Evolutionary conservation across 2,797 vertebrate species (phyloP), one percentile per base, ranked within the genome.

Genomic region (Stomatorhinus walkeri): DNA sequence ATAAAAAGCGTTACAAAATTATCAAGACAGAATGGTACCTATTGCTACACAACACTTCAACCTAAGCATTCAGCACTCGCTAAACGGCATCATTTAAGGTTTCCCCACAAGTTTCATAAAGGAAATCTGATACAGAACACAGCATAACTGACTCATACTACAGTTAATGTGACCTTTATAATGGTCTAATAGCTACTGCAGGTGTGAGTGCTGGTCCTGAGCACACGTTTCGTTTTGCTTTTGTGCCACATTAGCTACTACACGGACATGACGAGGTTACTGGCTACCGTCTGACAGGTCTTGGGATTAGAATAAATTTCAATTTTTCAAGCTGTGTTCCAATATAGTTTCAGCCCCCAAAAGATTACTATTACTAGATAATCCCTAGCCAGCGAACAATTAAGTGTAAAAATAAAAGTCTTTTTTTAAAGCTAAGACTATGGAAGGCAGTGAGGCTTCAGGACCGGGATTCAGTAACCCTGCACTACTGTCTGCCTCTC

Each of bases 1-100:
- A 89, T 88, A 91, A 91, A 87, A 90, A 89, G 89, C 87, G 87
- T 91, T 90, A 91, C 87, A 91, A 92, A 91, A 89, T 90, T 91
- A 89, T 89, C 91, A 91, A 92, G 90, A 87, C 88, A 88, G 88
- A 89, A 91, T 90, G 56, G 72, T 87, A 79, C 51, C 89, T 93
- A 91, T 92, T 91, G 91, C 92, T 92, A 91, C 93, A 91, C 83
- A 68, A 88, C 46, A 46, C 84, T 89, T 64, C 12, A 64, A 88
- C 19, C 59, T 64, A 64, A 85, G 83, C 22, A 22, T 68, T 64
- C 79, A 85, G n/a, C 88, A 89, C 46, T 88, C 28, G 48, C 79
- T 59, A 89, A 40, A 68, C 43, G 8, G 88, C 24, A 28, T 85
- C 46, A 36, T 85, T 5, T 54, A 24, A 56, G 54, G 52, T 56